A percentile compares a stretch with the other conserved stretches of the same genome.
phyloP scores from a whole-genome alignment of 2,888 invertebrate species.

The Cheiracanthium punctorium region DNA sequence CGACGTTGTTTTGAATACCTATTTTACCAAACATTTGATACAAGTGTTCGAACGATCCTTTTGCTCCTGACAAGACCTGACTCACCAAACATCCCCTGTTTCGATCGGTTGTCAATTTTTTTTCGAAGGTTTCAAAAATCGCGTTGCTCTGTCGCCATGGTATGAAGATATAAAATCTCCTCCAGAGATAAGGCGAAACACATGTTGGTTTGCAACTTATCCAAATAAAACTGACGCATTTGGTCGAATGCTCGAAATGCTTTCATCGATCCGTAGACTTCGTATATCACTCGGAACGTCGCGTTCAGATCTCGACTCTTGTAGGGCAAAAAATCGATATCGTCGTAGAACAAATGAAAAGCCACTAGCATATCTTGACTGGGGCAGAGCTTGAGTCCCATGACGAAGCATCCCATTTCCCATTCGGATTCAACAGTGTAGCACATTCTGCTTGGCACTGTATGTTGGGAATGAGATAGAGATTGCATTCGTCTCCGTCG shows the following conservation, averaged over 20 bases:
- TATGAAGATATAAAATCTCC: not conserved
- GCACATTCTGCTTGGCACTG: slow-evolving; percentile 38
- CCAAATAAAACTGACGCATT: slow-evolving; percentile 19
- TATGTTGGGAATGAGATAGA: slow-evolving; percentile 20
- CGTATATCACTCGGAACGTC: slow-evolving; percentile 28
- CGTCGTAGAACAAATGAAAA: not conserved
- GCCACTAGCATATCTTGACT: slow-evolving; percentile 30
- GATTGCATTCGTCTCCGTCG: slow-evolving; percentile 39
- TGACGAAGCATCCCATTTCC: slow-evolving; percentile 24
- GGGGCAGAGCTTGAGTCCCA: slow-evolving; percentile 4
- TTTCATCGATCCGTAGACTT: slow-evolving; percentile 6
- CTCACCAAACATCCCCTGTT: not conserved
- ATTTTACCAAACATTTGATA: not conserved
- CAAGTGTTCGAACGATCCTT: not conserved
- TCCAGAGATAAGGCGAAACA: slow-evolving; percentile 13
- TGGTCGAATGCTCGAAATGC: slow-evolving; percentile 1
- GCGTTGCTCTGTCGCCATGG: not conserved
- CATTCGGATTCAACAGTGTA: not conserved
- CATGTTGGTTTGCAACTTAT: not conserved
- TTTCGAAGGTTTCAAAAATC: not conserved
- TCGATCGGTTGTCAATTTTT: not conserved
- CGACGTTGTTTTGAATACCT: not conserved
- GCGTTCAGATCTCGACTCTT: not conserved
- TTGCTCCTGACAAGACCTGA: not conserved
- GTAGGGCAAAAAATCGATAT: slow-evolving; percentile 42